phyloP scores from a whole-genome alignment of 1,140 invertebrate genomes.

The Heliconius melpomene region DNA sequence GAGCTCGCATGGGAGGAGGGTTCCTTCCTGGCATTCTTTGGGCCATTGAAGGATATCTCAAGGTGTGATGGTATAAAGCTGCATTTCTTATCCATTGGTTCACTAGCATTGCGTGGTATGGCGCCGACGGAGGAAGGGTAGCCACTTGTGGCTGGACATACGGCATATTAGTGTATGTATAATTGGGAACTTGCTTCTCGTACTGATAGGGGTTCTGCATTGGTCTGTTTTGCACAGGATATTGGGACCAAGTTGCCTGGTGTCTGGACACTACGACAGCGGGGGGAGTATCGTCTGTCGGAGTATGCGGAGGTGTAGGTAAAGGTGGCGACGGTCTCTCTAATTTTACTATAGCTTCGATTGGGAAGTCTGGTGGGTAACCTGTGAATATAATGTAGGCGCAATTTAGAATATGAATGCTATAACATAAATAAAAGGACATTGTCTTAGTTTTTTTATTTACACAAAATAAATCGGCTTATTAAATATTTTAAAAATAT shows the following conservation, averaged over 20 bases:
- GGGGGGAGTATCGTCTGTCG: conserved; percentile 82
- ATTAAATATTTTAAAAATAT: background rate
- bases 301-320: conserved; percentile 87
- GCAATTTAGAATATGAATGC: conserved; percentile 24
- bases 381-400: conserved; percentile 57
- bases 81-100: conserved; percentile 88
- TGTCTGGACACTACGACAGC: conserved; percentile 66
- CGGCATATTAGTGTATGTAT: conserved; percentile 66
- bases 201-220: conserved; percentile 67
- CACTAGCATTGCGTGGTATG: conserved; percentile 82
- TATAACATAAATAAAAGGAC: background rate
- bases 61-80: conserved; percentile 83
- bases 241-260: conserved; percentile 65
- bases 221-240: conserved; percentile 56
- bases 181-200: conserved; percentile 62
- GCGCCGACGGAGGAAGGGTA: conserved; percentile 65
- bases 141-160: conserved; percentile 76
- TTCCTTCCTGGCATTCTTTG: conserved; percentile 76
- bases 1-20: conserved; percentile 81
- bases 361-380: conserved; percentile 79
- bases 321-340: conserved; percentile 85
- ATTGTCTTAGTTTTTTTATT: background rate
- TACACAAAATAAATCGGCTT: background rate
- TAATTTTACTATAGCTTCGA: conserved; percentile 82
- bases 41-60: conserved; percentile 74